Evolutionary conservation across 2,797 vertebrate genomes (phyloP).

Genomic region (Falco concolor): DNA sequence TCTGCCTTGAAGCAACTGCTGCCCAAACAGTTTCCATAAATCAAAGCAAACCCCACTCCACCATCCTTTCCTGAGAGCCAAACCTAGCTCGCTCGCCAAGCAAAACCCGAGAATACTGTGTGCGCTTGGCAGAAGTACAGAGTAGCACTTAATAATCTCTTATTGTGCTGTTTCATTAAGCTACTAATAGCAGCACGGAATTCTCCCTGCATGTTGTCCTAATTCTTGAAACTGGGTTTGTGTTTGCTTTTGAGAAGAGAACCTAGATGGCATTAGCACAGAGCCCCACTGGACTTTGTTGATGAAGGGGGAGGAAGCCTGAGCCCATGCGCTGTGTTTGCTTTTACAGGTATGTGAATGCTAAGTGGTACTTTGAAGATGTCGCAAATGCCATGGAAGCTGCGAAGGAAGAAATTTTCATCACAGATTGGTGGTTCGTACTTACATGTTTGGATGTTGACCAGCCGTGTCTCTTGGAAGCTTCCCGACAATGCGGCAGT

Average conservation of each 20-base stretch:
- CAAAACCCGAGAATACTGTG: background rate
- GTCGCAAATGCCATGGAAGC: conserved; percentile 90
- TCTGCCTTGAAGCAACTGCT: background rate
- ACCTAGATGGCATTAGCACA: background rate
- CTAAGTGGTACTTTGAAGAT: conserved; percentile 91
- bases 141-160: background rate
- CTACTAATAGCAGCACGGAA: background rate
- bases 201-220: background rate
- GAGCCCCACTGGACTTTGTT: background rate
- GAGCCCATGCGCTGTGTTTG: background rate
- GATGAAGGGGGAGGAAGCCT: background rate
- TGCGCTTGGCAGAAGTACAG: background rate
- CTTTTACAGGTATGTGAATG: conserved; percentile 91
- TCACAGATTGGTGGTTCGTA: conserved; percentile 97
- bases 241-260: background rate
- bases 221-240: background rate
- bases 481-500: background rate
- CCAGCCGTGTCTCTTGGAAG: background rate
- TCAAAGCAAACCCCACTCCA: background rate
- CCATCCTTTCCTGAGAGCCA: background rate
- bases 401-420: conserved; percentile 95
- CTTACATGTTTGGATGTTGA: background rate
- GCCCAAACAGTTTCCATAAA: background rate
- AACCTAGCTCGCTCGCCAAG: background rate
- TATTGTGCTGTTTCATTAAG: background rate